A percentile compares a stretch with the other conserved stretches of the same genome.
Conservation (phyloP, 2,888 invertebrate genomes). For the Clostera curtula region DNA sequence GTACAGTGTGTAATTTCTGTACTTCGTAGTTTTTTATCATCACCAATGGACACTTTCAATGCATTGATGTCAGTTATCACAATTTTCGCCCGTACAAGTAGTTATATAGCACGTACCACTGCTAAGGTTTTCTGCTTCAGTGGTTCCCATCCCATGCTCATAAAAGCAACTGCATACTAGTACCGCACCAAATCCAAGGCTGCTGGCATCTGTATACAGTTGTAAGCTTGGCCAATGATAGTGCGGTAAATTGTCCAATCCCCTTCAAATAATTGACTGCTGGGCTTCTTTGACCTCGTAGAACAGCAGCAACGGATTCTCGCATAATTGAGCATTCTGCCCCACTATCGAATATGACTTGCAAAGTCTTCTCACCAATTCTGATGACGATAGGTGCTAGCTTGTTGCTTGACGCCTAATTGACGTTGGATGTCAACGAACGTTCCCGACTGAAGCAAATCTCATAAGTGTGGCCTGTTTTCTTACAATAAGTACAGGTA, state of each 20-base stretch:
- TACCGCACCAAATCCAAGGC: too few species aligned
- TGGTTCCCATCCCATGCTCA: too few species aligned
- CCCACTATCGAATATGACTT: constrained; percentile 24
- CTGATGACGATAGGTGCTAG: constrained; percentile 6
- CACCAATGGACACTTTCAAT: too few species aligned
- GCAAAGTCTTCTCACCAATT: constrained; percentile 7
- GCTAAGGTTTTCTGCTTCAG: too few species aligned
- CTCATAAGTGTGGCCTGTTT: constrained; percentile 5
- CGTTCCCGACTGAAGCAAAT: not conserved
- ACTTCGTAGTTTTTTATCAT: too few species aligned
- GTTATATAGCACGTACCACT: too few species aligned
- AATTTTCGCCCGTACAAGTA: too few species aligned
- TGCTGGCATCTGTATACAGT: too few species aligned
- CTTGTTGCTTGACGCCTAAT: constrained; percentile 1
- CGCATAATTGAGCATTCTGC: constrained; percentile 25
- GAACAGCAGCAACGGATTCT: constrained; percentile 16
- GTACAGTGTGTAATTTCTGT: too few species aligned
- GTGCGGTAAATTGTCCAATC: constrained; percentile 15
- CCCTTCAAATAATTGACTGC: constrained; percentile 16
- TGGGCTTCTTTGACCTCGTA: constrained; percentile 16
- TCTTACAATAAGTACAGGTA: constrained; percentile 2
- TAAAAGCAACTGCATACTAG: too few species aligned
- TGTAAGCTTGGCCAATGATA: constrained; percentile 6
- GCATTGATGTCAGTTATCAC: too few species aligned
- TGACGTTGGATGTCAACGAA: not conserved